Evolutionary conservation across 1,140 invertebrate genomes (phyloP), one percentile per base, ranked within the genome.

Genomic region (Grapholita molesta): DNA sequence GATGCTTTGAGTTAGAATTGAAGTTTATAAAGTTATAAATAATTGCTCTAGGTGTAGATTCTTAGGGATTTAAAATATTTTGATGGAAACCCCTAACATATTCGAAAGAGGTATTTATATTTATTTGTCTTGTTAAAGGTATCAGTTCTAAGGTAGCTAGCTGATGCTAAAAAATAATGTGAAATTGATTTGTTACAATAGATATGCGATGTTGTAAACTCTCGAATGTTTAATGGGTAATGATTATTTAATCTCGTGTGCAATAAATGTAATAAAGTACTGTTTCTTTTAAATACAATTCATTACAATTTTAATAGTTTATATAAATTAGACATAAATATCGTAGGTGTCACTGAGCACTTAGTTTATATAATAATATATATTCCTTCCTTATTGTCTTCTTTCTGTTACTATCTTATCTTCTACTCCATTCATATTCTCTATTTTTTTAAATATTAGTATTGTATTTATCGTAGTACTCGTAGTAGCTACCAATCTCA

Each of bases 171-270:
- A 35, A 42, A 18, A n/a, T n/a, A 6, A 21, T 30, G 21, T 66
- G 48, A 4, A 48, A 66, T 25, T 42, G 5, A 9, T 66, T 42
- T 66, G 23, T 25, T 48, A 66, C 2, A 66, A 7, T 52, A 38
- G 23, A 25, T 66, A 42, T 66, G 7, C 32, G 15, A 35, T 52
- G 24, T 52, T 66, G 24, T 66, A 24, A 66, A n/a, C 12, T 30
- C 15, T 66, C 52, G 3, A 52, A 18, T 28, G 11, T 66, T 72
- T 67, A 78, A 81, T 84, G 83, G 80, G 83, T 85, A 81, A 85
- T 84, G 82, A 78, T 80, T 71, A 71, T 74, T 70, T 70, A 72
- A 69, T 61, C 25, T 66, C 66, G 69, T 78, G 67, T 77, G 66
- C 64, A 84, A 78, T 80, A 84, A 81, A 79, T 73, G 38, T 66